Percentiles rank a stretch among this genome's conserved stretches.
Evolutionary conservation across 2,888 invertebrate genomes (phyloP).

Genomic region (Sepioteuthis lessoniana): DNA sequence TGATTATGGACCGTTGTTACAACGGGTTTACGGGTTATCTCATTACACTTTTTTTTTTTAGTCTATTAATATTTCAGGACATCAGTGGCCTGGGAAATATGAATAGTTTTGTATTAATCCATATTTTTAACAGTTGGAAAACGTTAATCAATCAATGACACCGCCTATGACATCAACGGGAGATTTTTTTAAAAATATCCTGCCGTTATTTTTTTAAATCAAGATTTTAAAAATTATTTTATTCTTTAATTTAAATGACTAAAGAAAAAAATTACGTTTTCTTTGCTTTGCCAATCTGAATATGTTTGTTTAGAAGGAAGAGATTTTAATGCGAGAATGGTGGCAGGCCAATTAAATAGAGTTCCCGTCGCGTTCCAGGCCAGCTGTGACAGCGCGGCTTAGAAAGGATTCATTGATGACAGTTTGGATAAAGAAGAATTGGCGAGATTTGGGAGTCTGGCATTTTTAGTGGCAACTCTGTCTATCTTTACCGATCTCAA

Average conservation of each 20-base stretch:
- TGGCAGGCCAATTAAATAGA: not conserved
- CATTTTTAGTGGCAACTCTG: not conserved
- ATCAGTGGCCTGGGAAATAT: not conserved
- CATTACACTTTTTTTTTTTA: too few relatives aligned
- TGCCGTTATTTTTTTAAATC: not conserved
- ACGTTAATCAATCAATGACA: not conserved
- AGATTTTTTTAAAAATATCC: not conserved
- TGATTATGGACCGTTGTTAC: too few relatives aligned
- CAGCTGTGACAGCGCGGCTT: not conserved
- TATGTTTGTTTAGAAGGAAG: not conserved
- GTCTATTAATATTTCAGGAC: too few relatives aligned
- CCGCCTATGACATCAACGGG: not conserved
- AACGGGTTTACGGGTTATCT: too few relatives aligned
- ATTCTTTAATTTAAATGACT: not conserved
- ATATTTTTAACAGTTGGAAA: not conserved
- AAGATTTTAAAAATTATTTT: not conserved
- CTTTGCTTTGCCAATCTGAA: not conserved
- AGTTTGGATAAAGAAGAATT: not conserved
- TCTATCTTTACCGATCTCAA: not conserved
- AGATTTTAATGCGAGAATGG: not conserved
- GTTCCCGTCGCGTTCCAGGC: not conserved
- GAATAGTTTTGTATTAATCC: not conserved
- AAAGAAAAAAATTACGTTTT: not conserved
- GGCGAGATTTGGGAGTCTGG: not conserved
- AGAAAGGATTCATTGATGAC: not conserved